Percentiles rank a stretch among this genome's conserved stretches.
Conservation (phyloP, 2,113 vertebrate species). For the Edolisoma coerulescens region DNA sequence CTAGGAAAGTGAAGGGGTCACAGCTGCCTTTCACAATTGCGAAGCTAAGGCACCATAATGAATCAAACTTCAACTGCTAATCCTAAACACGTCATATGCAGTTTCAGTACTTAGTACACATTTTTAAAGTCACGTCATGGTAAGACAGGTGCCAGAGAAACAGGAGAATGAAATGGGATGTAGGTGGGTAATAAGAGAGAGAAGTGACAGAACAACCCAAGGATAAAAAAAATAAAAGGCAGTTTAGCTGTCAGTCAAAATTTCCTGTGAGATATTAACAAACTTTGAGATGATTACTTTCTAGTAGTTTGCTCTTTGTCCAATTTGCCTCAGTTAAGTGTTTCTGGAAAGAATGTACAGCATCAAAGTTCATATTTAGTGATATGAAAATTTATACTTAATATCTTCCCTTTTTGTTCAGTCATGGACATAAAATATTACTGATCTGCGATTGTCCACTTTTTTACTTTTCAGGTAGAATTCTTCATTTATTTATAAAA, state of each 20-base stretch:
- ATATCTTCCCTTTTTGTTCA: background rate
- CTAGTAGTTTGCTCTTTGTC: background rate
- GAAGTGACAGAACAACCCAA: constrained; percentile 36
- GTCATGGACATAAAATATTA: background rate
- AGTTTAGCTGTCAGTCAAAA: constrained; percentile 21
- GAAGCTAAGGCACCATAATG: background rate
- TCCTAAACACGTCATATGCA: background rate
- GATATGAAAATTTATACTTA: background rate
- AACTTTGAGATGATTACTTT: background rate
- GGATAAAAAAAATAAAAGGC: background rate
- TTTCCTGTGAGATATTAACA: constrained; percentile 22
- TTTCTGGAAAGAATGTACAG: background rate
- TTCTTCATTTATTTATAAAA: background rate
- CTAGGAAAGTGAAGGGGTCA: background rate
- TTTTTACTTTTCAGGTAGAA: background rate
- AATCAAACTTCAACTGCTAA: constrained; percentile 2
- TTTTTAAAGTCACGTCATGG: constrained; percentile 42
- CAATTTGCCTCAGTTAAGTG: background rate
- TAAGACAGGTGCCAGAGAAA: constrained; percentile 41
- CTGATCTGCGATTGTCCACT: background rate
- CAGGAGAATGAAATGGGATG: constrained; percentile 5
- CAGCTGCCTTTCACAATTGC: background rate
- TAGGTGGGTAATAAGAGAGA: constrained; percentile 40
- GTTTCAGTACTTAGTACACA: background rate
- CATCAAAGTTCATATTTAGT: background rate